Evolutionary conservation across 1,140 invertebrate genomes (phyloP), one percentile per base, ranked within the genome.

Genomic region (Lepeophtheirus salmonis): DNA sequence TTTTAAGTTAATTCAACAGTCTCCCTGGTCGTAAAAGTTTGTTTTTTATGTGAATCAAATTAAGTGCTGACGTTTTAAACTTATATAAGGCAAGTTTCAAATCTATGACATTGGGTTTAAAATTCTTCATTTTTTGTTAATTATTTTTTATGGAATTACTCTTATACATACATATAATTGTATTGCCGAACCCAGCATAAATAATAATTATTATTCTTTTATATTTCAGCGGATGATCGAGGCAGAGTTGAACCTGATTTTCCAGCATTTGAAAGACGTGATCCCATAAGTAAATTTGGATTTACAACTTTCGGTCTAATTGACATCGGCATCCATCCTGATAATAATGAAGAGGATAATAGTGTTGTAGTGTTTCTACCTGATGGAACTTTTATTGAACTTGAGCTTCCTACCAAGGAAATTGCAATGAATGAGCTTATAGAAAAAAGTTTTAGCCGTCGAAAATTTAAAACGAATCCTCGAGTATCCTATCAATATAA

Each of bases 231-330:
- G 4, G 57, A 60, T 14, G 41, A 49, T 2, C 41, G 30, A 4
- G 57, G 57, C n/a, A 16, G 13, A 12, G 49, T 60, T 13, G 57
- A 60, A 6, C 30, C 16, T 3, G 57, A 60, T 16, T 60, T 60
- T 16, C 57, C 57, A 1, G n/a, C 57, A 12, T 18, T 60, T 6
- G 41, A 53, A 4, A 13, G n/a, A 2, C 13, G 14, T 1, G 57
- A 60, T 16, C 30, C 23, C 23, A 25, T 60, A 26, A 20, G 16
- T 21, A 60, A 60, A 23, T 60, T 26, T 23, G 57, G 57, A 3
- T 60, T 60, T 23, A 50, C 12, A 6, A 50, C 30, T n/a, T 23
- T 50, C 18, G 57, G 23, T 12, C 23, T 60, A 1, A 16, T 57
- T 2, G 22, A 57, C 23, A 17, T 57, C 2, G 52, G 17, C 13